These are phyloP conservation scores for Sogatella furcifera DNA, from an alignment of 1,140 invertebrate genomes.

Conservation along the genomic window DNA sequence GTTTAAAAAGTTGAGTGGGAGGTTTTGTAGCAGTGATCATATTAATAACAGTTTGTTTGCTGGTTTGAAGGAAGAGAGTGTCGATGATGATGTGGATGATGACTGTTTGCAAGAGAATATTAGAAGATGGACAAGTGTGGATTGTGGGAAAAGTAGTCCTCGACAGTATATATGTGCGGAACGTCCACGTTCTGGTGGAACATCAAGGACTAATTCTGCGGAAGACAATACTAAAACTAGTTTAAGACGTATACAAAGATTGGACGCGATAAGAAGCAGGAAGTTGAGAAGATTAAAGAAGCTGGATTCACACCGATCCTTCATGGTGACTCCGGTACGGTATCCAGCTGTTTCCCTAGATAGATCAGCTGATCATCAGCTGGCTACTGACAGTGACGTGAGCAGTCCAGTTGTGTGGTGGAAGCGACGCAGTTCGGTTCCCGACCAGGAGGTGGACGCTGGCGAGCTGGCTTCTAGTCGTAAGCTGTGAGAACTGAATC, in stretches of 20 bases:
- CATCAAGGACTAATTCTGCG: neutral
- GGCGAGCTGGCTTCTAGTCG: constrained; percentile 14
- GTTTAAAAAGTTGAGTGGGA: constrained; percentile 9
- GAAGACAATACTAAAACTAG: neutral
- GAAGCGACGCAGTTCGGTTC: constrained; percentile 7
- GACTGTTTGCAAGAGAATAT: neutral
- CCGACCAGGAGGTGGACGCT: neutral
- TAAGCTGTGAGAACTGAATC: constrained; percentile 28
- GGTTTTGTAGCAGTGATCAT: constrained; percentile 20
- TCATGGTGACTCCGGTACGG: constrained; percentile 20
- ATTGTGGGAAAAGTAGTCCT: constrained; percentile 4
- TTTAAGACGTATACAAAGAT: neutral
- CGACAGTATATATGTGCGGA: neutral
- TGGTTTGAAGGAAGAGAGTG: neutral
- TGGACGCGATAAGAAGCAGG: constrained; percentile 15
- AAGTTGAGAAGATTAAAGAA: constrained; percentile 18
- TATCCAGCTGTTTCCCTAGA: neutral
- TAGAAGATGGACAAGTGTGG: constrained; percentile 21
- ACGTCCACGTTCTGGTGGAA: neutral
- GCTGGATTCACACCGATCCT: constrained; percentile 17
- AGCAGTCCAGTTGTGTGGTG: neutral
- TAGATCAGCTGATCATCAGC: neutral
- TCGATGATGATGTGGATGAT: too few species aligned
- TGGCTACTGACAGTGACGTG: constrained; percentile 5
- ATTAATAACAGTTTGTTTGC: constrained; percentile 16